These are phyloP conservation scores for Pandemis heparana DNA, from an alignment of 2,888 invertebrate genomes.

Conservation along the genomic window DNA sequence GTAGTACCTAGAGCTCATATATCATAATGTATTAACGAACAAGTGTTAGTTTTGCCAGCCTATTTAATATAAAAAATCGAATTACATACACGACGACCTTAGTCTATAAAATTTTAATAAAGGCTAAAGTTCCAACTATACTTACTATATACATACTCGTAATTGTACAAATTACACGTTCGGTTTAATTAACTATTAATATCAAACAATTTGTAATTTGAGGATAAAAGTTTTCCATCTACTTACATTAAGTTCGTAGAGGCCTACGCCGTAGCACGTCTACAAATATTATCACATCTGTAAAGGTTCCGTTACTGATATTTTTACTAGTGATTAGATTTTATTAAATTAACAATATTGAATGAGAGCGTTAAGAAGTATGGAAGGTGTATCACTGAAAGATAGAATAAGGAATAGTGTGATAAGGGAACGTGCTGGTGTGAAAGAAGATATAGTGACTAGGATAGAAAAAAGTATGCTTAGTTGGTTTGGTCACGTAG, in stretches of 20 bases:
- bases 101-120: background rate
- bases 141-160: background rate
- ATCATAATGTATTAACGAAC: too few species aligned
- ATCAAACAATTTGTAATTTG: background rate
- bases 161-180: background rate
- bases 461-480: too few species aligned
- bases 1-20: too few species aligned
- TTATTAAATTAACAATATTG: too few species aligned
- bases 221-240: background rate
- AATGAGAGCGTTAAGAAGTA: too few species aligned
- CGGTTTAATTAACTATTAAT: background rate
- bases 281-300: background rate
- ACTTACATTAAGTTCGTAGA: slow-evolving; percentile 7
- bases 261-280: slow-evolving; percentile 36
- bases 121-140: background rate
- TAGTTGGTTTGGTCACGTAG: too few species aligned
- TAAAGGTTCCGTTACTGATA: background rate
- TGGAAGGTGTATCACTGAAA: too few species aligned
- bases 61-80: background rate
- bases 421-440: too few species aligned
- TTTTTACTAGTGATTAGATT: too few species aligned
- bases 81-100: background rate
- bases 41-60: too few species aligned
- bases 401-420: too few species aligned
- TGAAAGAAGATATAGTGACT: too few species aligned